These are phyloP conservation scores for Lutjanus campechanus DNA, from an alignment of 2,797 vertebrate genomes.

Conservation along the genomic window DNA sequence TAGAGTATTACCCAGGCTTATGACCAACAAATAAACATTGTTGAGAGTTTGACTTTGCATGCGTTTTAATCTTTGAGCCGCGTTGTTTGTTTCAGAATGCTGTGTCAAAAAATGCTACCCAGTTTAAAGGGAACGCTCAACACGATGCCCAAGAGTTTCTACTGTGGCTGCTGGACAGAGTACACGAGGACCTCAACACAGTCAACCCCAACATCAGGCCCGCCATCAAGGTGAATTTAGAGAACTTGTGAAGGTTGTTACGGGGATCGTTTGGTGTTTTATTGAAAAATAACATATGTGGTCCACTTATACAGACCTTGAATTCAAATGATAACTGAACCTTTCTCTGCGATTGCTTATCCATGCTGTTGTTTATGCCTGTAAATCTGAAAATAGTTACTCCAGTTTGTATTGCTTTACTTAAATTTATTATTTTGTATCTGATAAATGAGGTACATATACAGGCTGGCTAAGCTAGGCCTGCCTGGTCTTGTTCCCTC, in stretches of 20 bases:
- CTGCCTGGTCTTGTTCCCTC: conserved; percentile 25
- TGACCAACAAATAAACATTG: not conserved
- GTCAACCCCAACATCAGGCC: conserved; percentile 87
- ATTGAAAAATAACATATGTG: not conserved
- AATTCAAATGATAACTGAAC: not conserved
- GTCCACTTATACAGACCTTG: not conserved
- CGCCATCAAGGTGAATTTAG: conserved; percentile 88
- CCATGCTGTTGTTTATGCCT: not conserved
- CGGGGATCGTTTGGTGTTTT: not conserved
- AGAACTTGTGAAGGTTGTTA: not conserved
- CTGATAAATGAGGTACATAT: not conserved
- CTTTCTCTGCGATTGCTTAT: not conserved
- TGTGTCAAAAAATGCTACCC: conserved; percentile 94
- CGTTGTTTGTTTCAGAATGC: conserved; percentile 87
- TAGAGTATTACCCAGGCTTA: too few relatives aligned
- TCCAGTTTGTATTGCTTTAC: not conserved
- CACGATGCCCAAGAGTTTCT: conserved; percentile 99
- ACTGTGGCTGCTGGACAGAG: conserved; percentile 97
- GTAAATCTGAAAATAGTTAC: not conserved
- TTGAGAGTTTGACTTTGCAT: not conserved
- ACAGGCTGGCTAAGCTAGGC: not conserved
- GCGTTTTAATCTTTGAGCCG: not conserved
- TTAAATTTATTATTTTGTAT: not conserved
- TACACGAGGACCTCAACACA: conserved; percentile 94
- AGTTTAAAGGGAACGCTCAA: conserved; percentile 96